Percentiles rank a stretch among this genome's conserved stretches.
phyloP scores from a whole-genome alignment of 2,888 invertebrate genomes.

The Acleris holmiana region DNA sequence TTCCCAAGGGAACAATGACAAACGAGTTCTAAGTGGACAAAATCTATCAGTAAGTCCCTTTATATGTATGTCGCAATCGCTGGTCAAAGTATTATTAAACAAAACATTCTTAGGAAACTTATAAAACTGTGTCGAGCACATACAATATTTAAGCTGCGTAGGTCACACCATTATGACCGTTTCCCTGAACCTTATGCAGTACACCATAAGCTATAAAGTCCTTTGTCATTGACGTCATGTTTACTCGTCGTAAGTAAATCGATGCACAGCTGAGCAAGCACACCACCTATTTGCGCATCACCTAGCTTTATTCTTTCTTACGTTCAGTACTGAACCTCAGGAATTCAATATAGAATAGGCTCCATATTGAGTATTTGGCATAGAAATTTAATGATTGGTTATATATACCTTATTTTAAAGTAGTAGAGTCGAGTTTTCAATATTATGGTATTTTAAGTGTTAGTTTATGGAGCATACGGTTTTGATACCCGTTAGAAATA shows the following conservation, averaged over 20 bases:
- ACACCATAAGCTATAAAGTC: conserved; percentile 4
- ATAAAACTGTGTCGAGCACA: conserved; percentile 30
- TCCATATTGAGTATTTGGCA: too few relatives aligned
- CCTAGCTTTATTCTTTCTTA: not conserved
- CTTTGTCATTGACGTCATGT: conserved; percentile 1
- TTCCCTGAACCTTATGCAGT: conserved; percentile 14
- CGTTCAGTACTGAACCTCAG: too few relatives aligned
- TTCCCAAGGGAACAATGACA: too few relatives aligned
- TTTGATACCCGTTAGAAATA: conserved; percentile 10
- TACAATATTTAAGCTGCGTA: conserved; percentile 17
- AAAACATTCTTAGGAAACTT: conserved; percentile 19
- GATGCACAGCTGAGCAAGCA: conserved; percentile 41
- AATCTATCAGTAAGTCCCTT: too few relatives aligned
- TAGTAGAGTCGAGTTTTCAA: conserved; percentile 39
- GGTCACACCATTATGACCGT: conserved; percentile 5
- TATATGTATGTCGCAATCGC: not conserved
- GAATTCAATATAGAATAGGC: too few relatives aligned
- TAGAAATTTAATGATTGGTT: too few relatives aligned
- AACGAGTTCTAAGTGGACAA: too few relatives aligned
- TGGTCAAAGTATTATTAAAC: conserved; percentile 3
- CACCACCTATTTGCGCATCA: conserved; percentile 13
- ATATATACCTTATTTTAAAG: too few relatives aligned
- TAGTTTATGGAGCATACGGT: conserved; percentile 14
- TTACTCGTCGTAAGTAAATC: conserved; percentile 25
- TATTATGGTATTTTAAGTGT: conserved; percentile 3